Base-by-base conservation (phyloP, 2,113 vertebrate species). In the Lepidothrix coronata region DNA sequence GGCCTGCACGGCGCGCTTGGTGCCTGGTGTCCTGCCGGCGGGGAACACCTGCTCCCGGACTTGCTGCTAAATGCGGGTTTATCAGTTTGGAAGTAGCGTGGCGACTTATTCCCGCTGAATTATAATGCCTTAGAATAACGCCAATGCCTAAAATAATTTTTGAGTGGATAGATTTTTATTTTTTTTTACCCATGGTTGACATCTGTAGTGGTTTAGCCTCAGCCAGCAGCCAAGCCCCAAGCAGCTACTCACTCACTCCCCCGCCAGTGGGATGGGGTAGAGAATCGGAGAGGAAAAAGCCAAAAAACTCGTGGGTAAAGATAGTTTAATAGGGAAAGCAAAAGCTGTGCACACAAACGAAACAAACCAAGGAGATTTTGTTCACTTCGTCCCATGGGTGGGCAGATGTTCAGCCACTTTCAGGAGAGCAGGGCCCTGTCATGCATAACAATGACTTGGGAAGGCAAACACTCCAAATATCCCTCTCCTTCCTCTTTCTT, bases 81-180 rank as follows among this genome's bases (percentile, higher is more conserved):
- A 5, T 13, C 16, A 5, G 23, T 18, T 57, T 9, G 30, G 46
- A 15, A 24, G 8, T 4, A 6, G n/a, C 5, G 0, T 6, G 13
- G 28, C 25, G 3, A 2, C 8, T 33, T 39, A 9, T 6, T 73
- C 75, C 5, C 6, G 0, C 5, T 5, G 37, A 6, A 19, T 14
- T 48, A 1, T 6, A 33, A 3, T 17, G 27, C 11, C 5, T 28
- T 13, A 13, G 6, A 7, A 1, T 43, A 33, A 5, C 0, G 5
- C 6, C 5, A 27, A 4, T 43, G 14, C 5, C 2, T 8, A 4
- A 41, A n/a, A 8, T 17, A 12, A 12, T 25, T 23, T n/a, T 14
- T 27, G 25, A 41, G 11, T 15, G 18, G 21, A 2, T 4, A 13
- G 3, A 1, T 21, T 73, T n/a, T n/a, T n/a, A n/a, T 41, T 62